Evolutionary conservation across 2,797 vertebrate genomes (phyloP), one percentile per base, ranked within the genome.

Genomic region (Acrocephalus scirpaceus): DNA sequence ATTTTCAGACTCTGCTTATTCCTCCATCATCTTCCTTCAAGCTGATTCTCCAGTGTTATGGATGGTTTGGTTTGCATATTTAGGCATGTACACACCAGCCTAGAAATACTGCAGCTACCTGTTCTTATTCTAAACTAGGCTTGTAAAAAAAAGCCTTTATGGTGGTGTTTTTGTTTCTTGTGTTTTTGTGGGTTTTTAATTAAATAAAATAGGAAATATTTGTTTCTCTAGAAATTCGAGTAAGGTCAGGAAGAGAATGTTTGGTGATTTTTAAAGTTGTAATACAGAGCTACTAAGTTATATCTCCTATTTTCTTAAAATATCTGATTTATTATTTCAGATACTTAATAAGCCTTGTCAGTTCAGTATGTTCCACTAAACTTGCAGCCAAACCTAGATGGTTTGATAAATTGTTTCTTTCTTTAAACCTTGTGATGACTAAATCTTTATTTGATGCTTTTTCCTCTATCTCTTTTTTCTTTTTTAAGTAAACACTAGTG

Each of bases 341-440:
- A 77, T 82, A 20, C 29, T 71, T 62, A 30, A 29, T 56, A 74
- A 62, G 21, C 79, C 64, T 44, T 81, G 66, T 89, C 78, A 74
- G 47, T 85, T 92, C 53, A 67, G 71, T 89, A 48, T 75, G 81
- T 90, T 93, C 75, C 50, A 30, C 53, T 87, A 72, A 91, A 74
- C 67, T 85, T 77, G 42, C 20, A 91, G 84, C 86, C 78, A 94
- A 36, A 95, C 1, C 2, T 34, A 66, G 70, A 51, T 77, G 30
- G 14, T 23, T 95, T 89, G 91, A 84, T 89, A 75, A 82, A 92
- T 73, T 27, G 36, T 57, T 89, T 77, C 53, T 90, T 80, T 77
- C 71, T 90, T 90, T 92, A 88, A 95, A 77, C 65, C 64, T 92
- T 82, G 53, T n/a, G 62, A 79, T 85, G 72, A 51, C 66, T 69